Evolutionary conservation across 2,113 vertebrate genomes (phyloP), one percentile per base, ranked within the genome.

Genomic region (Dicaeum eximium): DNA sequence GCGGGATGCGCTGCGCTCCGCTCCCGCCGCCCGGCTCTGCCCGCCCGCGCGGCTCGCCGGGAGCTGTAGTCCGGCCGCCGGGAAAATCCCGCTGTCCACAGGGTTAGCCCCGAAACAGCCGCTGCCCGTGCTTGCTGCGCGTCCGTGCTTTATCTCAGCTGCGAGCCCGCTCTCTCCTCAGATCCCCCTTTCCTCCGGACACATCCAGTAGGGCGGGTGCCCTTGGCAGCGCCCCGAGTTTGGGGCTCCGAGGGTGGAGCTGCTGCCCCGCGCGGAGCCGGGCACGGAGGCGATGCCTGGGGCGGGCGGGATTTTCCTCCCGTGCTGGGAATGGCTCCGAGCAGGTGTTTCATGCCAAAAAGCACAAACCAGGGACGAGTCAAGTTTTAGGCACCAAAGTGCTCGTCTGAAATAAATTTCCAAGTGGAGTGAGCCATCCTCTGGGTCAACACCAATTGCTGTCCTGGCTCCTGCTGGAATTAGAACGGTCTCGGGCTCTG

Each of bases 401-500:
- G 20, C 65, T 64, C 0, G 0, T 12, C 48, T 50, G 64, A 58
- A 24, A 51, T 17, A 2, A 28, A 51, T 47, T 84, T 60, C 60
- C 56, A 30, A 30, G 51, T 0, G 30, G 30, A 19, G 35, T 1
- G 21, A 38, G 10, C 27, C 24, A 18, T 24, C 8, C n/a, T 56
- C 24, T 2, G 38, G 28, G 14, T 35, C 28, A 44, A 20, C 67
- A 58, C 19, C 33, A 9, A 42, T 19, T 53, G 12, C 7, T 31
- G 51, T 57, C 30, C n/a, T n/a, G 35, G 33, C 12, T 90, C 20
- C 50, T 9, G 22, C 70, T 15, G 50, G 60, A 70, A 30, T 14
- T 7, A 21, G 35, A 92, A 58, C 9, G 0, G 0, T 30, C 3
- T 6, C 0, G 0, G 2, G 42, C 24, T 53, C 31, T 6, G n/a